Evolutionary conservation across 2,797 vertebrate species (phyloP).

Genomic region (Ispidina picta): DNA sequence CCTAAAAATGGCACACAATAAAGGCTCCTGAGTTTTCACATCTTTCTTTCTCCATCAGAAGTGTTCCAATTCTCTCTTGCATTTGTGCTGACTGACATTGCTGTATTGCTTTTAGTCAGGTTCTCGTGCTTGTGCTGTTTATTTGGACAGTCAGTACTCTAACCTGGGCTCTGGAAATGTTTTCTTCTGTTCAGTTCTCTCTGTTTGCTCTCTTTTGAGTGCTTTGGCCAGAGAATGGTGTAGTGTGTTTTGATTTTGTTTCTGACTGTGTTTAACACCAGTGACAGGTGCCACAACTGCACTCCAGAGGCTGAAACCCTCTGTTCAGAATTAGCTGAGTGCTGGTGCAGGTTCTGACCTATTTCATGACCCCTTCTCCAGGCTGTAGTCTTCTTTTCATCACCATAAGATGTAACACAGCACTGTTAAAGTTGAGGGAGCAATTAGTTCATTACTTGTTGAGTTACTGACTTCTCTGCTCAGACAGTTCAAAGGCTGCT

Average conservation of each 20-base stretch:
- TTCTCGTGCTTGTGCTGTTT: background rate
- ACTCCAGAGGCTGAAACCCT: background rate
- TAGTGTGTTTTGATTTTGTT: background rate
- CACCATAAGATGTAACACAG: background rate
- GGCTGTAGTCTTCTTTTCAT: background rate
- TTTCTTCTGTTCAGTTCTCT: background rate
- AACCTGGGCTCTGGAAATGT: background rate
- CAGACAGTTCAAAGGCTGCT: background rate
- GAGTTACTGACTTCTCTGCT: background rate
- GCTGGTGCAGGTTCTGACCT: background rate
- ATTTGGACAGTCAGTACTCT: background rate
- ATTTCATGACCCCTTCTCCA: background rate
- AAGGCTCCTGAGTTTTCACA: background rate
- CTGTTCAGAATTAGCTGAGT: background rate
- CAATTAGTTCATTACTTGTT: background rate
- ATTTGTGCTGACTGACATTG: background rate
- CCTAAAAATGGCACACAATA: background rate
- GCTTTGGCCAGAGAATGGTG: background rate
- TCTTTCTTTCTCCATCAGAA: background rate
- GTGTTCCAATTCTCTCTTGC: background rate
- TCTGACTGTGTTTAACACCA: background rate
- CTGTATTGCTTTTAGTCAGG: background rate
- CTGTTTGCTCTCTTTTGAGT: background rate
- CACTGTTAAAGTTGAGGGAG: background rate
- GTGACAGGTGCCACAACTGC: background rate